These are phyloP conservation scores for Heliangelus exortis DNA, from an alignment of 2,797 vertebrate species.

Conservation along the genomic window DNA sequence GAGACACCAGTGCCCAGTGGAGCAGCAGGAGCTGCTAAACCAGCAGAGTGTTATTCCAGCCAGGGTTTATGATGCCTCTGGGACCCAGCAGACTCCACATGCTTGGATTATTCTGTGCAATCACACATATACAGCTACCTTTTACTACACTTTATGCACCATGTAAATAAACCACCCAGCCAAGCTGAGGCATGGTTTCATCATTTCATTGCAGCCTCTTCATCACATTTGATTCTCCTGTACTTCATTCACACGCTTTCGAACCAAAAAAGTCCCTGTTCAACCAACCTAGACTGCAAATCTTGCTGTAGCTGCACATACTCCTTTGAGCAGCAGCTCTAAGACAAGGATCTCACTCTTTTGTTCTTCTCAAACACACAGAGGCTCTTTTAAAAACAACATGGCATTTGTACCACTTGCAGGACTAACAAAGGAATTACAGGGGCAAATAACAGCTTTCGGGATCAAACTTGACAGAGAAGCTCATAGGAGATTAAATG, in stretches of 20 bases:
- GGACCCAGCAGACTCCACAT: background rate
- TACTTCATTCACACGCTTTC: background rate
- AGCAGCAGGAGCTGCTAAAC: background rate
- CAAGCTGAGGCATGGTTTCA: background rate
- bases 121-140: background rate
- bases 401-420: background rate
- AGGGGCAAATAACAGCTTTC: background rate
- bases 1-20: background rate
- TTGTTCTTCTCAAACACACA: background rate
- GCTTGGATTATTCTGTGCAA: background rate
- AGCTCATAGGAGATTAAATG: background rate
- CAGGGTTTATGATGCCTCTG: fast-evolving
- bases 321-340: background rate
- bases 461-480: background rate
- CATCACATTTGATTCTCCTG: background rate
- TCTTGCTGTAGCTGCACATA: background rate
- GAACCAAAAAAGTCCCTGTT: background rate
- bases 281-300: background rate
- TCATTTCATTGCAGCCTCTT: background rate
- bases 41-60: background rate
- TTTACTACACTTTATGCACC: background rate
- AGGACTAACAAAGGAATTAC: background rate
- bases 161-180: background rate
- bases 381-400: background rate
- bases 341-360: background rate